phyloP scores from a whole-genome alignment of 2,113 vertebrate genomes.

The Xenotilapia leptura region DNA sequence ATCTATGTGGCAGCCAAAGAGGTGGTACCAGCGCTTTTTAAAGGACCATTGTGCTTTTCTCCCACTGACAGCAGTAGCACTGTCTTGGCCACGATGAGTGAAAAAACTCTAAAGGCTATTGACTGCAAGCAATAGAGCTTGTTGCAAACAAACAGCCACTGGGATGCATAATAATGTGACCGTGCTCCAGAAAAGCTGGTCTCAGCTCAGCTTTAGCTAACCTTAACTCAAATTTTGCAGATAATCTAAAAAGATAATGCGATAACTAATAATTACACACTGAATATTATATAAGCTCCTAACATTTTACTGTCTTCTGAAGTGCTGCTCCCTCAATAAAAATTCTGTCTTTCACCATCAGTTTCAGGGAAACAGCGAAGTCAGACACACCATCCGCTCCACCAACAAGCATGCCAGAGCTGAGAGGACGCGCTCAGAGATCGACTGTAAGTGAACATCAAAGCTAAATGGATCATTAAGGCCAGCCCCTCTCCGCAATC shows the following conservation, averaged over 20 bases:
- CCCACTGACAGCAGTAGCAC: slow-evolving; percentile 44
- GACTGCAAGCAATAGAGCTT: slow-evolving; percentile 44
- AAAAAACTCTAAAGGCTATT: slow-evolving; percentile 23
- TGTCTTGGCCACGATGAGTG: slow-evolving; percentile 38
- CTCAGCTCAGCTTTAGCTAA: not conserved
- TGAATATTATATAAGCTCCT: not conserved
- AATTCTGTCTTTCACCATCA: not conserved
- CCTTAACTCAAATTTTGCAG: not conserved
- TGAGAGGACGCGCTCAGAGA: slow-evolving; percentile 89
- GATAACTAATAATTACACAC: not conserved
- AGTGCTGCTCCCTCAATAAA: not conserved
- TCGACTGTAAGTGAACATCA: slow-evolving; percentile 83
- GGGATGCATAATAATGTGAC: slow-evolving; percentile 52
- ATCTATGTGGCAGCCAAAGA: slow-evolving; percentile 48
- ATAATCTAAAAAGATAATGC: not conserved
- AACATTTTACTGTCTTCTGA: not conserved
- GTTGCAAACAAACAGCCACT: slow-evolving; percentile 25
- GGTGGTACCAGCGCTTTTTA: slow-evolving; percentile 53
- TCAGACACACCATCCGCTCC: slow-evolving; percentile 93
- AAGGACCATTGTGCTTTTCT: slow-evolving; percentile 51
- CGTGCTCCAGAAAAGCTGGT: not conserved
- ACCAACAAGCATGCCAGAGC: slow-evolving; percentile 83
- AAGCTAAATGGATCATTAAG: not conserved
- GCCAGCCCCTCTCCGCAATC: not conserved
- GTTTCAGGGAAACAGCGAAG: slow-evolving; percentile 77